Evolutionary conservation across 2,113 vertebrate genomes (phyloP), one percentile per base, ranked within the genome.

Genomic region (Noctilio leporinus): DNA sequence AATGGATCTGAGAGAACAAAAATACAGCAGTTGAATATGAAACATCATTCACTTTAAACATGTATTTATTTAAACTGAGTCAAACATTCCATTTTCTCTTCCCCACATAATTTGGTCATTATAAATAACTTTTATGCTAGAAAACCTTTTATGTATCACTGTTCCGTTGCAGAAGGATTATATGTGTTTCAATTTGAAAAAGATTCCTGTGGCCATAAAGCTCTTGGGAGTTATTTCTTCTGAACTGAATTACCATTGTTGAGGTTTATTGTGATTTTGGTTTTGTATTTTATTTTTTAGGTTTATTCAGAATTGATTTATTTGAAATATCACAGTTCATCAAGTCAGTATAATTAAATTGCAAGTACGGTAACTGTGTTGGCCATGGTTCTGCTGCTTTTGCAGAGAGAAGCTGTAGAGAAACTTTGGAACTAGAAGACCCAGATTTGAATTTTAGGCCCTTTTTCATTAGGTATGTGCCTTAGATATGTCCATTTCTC

Each of bases 121-220:
- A 88, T 85, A 81, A 91, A 84, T 88, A 92, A 35, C 40, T 86
- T 94, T 86, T 94, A 76, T 90, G 88, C 64, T 59, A 73, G 26
- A 64, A 95, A 65, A 45, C 6, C 17, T 92, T 95, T 91, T 87
- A 85, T 84, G 77, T 81, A 40, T 94, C 28, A 82, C 9, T 88
- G 73, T 86, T 94, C 82, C 62, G 93, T 95, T 89, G 53, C 11
- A 51, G 95, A 95, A 77, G 43, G n/a, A 94, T 83, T 65, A 55
- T 84, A 67, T 83, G 59, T 92, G 59, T 62, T 62, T 95, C 84
- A 88, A 72, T 88, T 95, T 91, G 65, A 49, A 57, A 92, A 83
- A 87, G 55, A 89, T 77, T 86, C 7, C 53, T 67, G 10, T 67
- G n/a, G 62, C 82, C 10, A 2, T 86, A 20, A 78, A 62, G 26